Percentiles rank a stretch among this genome's conserved stretches.
phyloP scores from a whole-genome alignment of 2,888 invertebrate genomes.

The Euspilapteryx auroguttella region DNA sequence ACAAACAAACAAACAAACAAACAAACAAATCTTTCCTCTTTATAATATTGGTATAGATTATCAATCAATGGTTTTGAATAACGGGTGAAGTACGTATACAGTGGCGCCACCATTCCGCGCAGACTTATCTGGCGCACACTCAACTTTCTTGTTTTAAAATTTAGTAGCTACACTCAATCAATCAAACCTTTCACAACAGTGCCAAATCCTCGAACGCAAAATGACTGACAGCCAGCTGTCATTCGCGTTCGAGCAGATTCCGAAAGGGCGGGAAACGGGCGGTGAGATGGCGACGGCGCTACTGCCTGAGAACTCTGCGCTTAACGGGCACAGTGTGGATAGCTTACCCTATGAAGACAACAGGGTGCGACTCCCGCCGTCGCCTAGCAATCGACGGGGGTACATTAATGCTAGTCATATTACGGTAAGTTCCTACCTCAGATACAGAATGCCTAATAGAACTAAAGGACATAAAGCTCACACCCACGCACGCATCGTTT shows the following conservation, averaged over 20 bases:
- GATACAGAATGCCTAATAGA: background rate
- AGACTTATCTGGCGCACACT: too few relatives aligned
- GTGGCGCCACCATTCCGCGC: too few relatives aligned
- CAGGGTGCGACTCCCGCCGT: conserved; percentile 79
- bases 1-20: too few relatives aligned
- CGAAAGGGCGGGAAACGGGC: conserved; percentile 70
- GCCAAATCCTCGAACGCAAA: conserved; percentile 48
- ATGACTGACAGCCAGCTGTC: conserved; percentile 74
- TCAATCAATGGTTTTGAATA: too few relatives aligned
- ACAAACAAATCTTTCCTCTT: too few relatives aligned
- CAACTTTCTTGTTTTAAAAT: too few relatives aligned
- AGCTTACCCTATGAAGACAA: conserved; percentile 91
- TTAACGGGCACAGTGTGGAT: conserved; percentile 64
- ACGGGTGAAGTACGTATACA: too few relatives aligned
- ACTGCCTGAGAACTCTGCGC: conserved; percentile 67
- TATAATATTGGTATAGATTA: too few relatives aligned
- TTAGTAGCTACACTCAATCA: too few relatives aligned
- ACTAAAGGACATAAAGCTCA: too few relatives aligned
- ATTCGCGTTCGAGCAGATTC: conserved; percentile 85
- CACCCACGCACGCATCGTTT: too few relatives aligned
- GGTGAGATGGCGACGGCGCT: conserved; percentile 74
- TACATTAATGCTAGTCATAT: conserved; percentile 94
- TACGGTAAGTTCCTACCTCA: conserved; percentile 56
- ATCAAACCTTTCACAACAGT: conserved; percentile 22
- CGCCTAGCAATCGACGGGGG: conserved; percentile 80